Evolutionary conservation across 2,797 vertebrate genomes (phyloP), one percentile per base, ranked within the genome.

Genomic region (Amazona ochrocephala): DNA sequence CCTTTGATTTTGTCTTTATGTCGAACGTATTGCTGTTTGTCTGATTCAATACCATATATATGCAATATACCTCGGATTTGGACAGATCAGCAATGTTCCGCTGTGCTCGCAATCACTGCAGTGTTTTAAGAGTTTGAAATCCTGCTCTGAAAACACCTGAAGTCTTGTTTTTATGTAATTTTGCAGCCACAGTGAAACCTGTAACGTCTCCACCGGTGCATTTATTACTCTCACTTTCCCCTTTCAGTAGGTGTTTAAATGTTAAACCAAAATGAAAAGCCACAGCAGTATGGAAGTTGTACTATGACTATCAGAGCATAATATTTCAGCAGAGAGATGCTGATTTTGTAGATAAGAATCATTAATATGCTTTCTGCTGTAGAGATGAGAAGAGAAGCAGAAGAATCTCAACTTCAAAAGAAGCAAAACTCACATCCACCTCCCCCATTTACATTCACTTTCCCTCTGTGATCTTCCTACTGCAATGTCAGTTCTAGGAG

Each of bases 261-360:
- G 94, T 60, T 97, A 95, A 96, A 93, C 91, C 86, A 81, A 95
- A 89, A 94, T 64, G 86, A 91, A 96, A 96, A 97, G 84, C 94
- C 95, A 93, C 90, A 93, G 84, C 84, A 90, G 61, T 42, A 66
- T 73, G 34, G 84, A 93, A 95, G 90, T 56, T 62, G 30, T 85
- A 87, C 72, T 87, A 94, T 95, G 96, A 96, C 88, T 96, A 89
- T 95, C 90, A 97, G 95, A 96, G 92, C 76, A 20, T 7, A 68
- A 21, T 48, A 70, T 41, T 84, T 95, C 75, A 92, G 96, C 95
- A 90, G 78, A 94, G 42, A 72, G 58, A 74, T 32, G 90, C 62
- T 91, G 78, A 92, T 94, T 90, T 72, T 45, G n/a, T 30, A 93
- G 95, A 95, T 97, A 95, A 85, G 75, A 90, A 92, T 91, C 84